Evolutionary conservation across 2,797 vertebrate genomes (phyloP).

Genomic region (Xenentodon cancila): DNA sequence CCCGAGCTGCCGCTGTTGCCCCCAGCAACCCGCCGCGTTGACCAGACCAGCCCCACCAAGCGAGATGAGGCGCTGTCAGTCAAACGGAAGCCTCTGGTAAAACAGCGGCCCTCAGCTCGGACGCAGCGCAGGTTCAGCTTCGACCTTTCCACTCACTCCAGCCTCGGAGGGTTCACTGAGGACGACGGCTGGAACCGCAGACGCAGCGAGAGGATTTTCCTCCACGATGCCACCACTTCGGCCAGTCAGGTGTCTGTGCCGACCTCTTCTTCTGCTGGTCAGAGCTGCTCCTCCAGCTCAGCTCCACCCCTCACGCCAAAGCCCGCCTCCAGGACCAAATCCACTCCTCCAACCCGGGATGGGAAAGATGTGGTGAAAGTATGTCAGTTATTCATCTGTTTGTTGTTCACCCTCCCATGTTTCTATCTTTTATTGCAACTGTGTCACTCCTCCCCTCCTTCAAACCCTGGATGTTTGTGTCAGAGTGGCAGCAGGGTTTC

Average conservation of each 20-base stretch:
- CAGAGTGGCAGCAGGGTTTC: constrained; percentile 71
- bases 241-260: constrained; percentile 71
- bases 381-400: constrained; percentile 55
- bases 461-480: constrained; percentile 43
- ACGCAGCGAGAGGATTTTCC: constrained; percentile 96
- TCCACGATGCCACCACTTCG: constrained; percentile 87
- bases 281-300: constrained; percentile 67
- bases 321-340: constrained; percentile 82
- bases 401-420: constrained; percentile 14
- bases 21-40: constrained; percentile 71
- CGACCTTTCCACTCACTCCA: constrained; percentile 78
- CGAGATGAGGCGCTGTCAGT: constrained; percentile 81
- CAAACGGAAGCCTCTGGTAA: constrained; percentile 81
- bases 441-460: constrained; percentile 29
- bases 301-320: constrained; percentile 79
- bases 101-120: constrained; percentile 48
- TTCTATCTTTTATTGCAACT: constrained; percentile 6
- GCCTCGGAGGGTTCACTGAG: constrained; percentile 83
- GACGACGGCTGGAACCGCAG: constrained; percentile 94
- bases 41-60: constrained; percentile 81
- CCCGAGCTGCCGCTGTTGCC: constrained; percentile 84
- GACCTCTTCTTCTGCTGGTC: constrained; percentile 26
- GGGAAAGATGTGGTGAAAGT: constrained; percentile 91
- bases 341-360: constrained; percentile 82
- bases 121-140: constrained; percentile 87